These are phyloP conservation scores for Hippocampus guttulatus DNA, from an alignment of 2,113 vertebrate species.

Conservation along the genomic window DNA sequence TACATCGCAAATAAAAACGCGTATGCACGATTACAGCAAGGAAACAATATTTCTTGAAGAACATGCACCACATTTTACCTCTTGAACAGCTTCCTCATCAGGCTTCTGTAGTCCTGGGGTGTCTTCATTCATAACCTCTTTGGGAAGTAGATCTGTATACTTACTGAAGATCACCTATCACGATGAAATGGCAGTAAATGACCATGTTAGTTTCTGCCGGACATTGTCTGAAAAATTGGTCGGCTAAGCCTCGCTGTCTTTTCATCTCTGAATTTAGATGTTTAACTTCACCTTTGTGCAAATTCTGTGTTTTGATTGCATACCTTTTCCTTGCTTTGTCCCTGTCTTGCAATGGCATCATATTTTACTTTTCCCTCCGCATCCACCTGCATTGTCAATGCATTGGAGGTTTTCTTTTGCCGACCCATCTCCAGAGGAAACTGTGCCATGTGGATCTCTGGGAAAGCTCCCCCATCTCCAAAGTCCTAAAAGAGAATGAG, in stretches of 20 bases:
- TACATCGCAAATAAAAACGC: too few species aligned
- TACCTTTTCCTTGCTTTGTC: conserved; percentile 96
- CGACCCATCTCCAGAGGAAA: conserved; percentile 96
- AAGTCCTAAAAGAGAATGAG: conserved; percentile 80
- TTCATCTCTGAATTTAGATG: not conserved
- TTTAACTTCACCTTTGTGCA: not conserved
- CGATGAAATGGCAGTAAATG: conserved; percentile 8
- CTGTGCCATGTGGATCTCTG: conserved; percentile 95
- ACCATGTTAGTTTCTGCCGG: not conserved
- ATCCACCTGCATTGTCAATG: conserved; percentile 93
- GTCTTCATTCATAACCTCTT: conserved; percentile 90
- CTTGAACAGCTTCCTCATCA: conserved; percentile 90
- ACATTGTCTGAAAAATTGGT: not conserved
- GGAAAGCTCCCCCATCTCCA: conserved; percentile 96
- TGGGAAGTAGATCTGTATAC: conserved; percentile 94
- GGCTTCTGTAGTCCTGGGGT: conserved; percentile 87
- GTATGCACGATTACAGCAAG: too few species aligned
- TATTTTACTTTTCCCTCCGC: conserved; percentile 97
- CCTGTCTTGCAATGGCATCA: conserved; percentile 92
- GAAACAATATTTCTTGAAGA: too few species aligned
- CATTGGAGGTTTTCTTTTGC: conserved; percentile 93
- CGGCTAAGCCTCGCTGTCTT: too few species aligned
- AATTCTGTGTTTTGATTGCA: accelerated
- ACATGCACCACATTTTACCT: conserved; percentile 67
- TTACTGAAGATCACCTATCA: conserved; percentile 94